Evolutionary conservation across 1,140 invertebrate genomes (phyloP).

Genomic region (Branchinecta lindahli): DNA sequence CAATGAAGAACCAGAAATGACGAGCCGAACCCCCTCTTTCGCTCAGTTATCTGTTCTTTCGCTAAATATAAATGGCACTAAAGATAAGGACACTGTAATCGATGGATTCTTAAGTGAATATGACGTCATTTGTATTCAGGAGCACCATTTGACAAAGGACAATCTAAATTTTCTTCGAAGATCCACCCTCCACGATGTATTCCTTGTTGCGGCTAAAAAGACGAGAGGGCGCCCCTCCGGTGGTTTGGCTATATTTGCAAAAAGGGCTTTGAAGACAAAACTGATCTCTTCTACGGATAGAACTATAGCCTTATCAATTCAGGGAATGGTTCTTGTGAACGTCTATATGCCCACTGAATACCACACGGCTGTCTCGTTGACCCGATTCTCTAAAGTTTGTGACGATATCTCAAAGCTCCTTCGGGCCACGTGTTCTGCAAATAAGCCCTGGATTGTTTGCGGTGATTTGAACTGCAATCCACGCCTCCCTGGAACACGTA

Average conservation of each 20-base stretch:
- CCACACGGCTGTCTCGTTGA: not conserved
- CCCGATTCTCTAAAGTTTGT: constrained; percentile 10
- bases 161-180: constrained; percentile 11
- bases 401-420: constrained; percentile 10
- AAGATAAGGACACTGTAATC: constrained; percentile 7
- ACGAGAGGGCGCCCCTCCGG: constrained; percentile 7
- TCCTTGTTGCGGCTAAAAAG: constrained; percentile 3
- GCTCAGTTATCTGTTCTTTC: constrained; percentile 9
- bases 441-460: constrained; percentile 10
- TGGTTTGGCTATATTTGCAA: constrained; percentile 7
- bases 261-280: constrained; percentile 9
- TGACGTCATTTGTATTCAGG: constrained; percentile 6
- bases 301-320: not conserved
- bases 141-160: not conserved
- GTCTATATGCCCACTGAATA: constrained; percentile 8
- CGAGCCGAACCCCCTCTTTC: constrained; percentile 4
- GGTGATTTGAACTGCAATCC: constrained; percentile 1
- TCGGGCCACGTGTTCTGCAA: not conserved
- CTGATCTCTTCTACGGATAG: constrained; percentile 10
- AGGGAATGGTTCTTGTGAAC: constrained; percentile 5
- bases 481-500: constrained; percentile 2
- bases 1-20: constrained; percentile 11
- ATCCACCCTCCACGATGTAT: constrained; percentile 7
- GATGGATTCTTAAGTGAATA: constrained; percentile 3
- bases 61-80: not conserved